A percentile compares a stretch with the other conserved stretches of the same genome.
Conservation (phyloP, 2,888 invertebrate genomes). For the Poecilobothrus nobilitatus region DNA sequence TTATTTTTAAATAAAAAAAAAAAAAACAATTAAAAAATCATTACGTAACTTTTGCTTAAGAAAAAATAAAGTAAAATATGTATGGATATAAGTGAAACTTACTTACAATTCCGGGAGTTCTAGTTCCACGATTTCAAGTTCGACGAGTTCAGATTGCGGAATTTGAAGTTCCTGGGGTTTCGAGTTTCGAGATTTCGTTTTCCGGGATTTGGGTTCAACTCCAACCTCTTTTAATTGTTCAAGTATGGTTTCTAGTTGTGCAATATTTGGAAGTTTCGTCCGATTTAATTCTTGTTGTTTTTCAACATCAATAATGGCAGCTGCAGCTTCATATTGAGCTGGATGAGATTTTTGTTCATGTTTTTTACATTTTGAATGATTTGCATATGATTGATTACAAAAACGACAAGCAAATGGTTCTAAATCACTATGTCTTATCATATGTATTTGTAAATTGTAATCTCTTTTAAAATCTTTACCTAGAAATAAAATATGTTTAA, state of each 20-base stretch:
- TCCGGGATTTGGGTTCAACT: too few species aligned
- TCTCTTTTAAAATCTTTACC: conserved; percentile 41
- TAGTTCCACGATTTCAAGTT: too few species aligned
- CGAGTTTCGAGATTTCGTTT: too few species aligned
- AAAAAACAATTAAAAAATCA: too few species aligned
- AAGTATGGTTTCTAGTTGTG: conserved; percentile 8
- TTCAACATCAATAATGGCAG: conserved; percentile 26
- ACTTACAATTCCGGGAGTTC: too few species aligned
- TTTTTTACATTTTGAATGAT: conserved; percentile 43
- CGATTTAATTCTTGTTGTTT: neutral
- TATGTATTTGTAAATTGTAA: conserved; percentile 39
- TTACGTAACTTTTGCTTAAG: neutral
- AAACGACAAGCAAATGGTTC: conserved; percentile 42
- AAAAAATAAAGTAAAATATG: too few species aligned
- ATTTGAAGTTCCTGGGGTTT: too few species aligned
- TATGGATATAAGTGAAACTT: too few species aligned
- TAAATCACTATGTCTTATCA: conserved; percentile 41
- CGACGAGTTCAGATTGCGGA: too few species aligned
- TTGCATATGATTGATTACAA: conserved; percentile 40
- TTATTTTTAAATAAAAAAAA: too few species aligned
- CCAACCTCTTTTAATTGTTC: conserved; percentile 7
- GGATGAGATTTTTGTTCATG: conserved; percentile 43
- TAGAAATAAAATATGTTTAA: too few species aligned
- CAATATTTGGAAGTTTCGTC: conserved; percentile 3
- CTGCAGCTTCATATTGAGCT: conserved; percentile 36